phyloP scores from a whole-genome alignment of 2,888 invertebrate genomes.

The Zhuqinia jingwanae region DNA sequence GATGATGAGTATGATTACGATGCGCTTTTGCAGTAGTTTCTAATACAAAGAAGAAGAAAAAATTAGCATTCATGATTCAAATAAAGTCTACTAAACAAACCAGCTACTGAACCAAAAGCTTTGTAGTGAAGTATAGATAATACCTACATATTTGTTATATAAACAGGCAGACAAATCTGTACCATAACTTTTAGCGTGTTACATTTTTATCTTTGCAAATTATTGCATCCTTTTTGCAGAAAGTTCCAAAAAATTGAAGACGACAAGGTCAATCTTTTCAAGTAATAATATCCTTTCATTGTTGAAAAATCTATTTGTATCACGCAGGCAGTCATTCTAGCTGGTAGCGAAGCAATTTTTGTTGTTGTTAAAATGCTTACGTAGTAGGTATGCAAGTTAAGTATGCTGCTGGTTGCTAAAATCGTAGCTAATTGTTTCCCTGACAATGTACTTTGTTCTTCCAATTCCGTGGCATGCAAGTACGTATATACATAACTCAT shows the following conservation, averaged over 20 bases:
- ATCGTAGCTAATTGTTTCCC: constrained; percentile 24
- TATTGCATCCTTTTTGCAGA: no score
- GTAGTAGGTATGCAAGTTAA: neutral
- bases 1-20: no score
- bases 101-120: no score
- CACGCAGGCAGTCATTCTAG: neutral
- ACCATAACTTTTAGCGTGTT: no score
- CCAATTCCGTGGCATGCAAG: constrained; percentile 18
- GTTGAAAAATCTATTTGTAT: constrained; percentile 11
- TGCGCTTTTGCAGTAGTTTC: no score
- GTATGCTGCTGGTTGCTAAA: neutral
- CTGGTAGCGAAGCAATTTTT: neutral
- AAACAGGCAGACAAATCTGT: neutral
- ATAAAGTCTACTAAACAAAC: no score
- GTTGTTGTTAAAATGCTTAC: no score
- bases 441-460: constrained; percentile 67
- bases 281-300: constrained; percentile 34
- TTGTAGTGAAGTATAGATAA: no score
- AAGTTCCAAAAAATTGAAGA: neutral
- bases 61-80: no score
- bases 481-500: neutral
- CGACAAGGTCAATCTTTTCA: constrained; percentile 24
- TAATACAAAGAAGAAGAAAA: no score
- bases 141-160: no score
- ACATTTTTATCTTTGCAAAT: no score